These are phyloP conservation scores for Calephelis nemesis DNA, from an alignment of 1,140 invertebrate genomes.

Conservation along the genomic window DNA sequence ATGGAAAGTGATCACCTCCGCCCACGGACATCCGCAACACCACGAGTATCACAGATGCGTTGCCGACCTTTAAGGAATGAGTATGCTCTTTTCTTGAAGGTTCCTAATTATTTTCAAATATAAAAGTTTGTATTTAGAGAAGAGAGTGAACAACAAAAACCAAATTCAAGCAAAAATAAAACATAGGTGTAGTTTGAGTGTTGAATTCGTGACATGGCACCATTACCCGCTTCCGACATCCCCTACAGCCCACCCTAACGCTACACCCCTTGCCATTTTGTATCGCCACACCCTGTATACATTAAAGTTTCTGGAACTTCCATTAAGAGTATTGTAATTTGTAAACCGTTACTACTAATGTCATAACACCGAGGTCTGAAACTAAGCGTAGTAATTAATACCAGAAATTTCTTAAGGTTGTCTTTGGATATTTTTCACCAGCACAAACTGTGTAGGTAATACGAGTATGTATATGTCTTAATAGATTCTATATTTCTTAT, in stretches of 20 bases:
- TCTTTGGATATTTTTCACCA: too few species aligned
- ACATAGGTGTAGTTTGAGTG: constrained; percentile 45
- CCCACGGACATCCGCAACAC: too few species aligned
- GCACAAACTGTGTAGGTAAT: too few species aligned
- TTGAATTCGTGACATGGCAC: constrained; percentile 53
- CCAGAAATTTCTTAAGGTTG: too few species aligned
- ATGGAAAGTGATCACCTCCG: too few species aligned
- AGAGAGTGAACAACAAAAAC: background rate
- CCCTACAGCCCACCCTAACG: constrained; percentile 39
- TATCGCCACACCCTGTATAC: constrained; percentile 18
- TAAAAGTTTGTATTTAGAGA: too few species aligned
- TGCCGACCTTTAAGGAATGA: too few species aligned
- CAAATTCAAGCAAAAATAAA: constrained; percentile 14
- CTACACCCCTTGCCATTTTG: constrained; percentile 18
- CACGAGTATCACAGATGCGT: too few species aligned
- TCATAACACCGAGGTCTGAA: background rate
- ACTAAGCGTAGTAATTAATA: background rate
- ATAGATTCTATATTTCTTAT: too few species aligned
- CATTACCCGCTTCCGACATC: constrained; percentile 59
- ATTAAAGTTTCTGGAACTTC: constrained; percentile 10
- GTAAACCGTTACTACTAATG: background rate
- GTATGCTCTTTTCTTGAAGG: too few species aligned
- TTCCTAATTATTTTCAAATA: too few species aligned
- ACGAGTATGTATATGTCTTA: too few species aligned
- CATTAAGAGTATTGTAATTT: constrained; percentile 5